Percentiles rank a stretch among this genome's conserved stretches.
These are phyloP conservation scores for Cephus pygmeus DNA, from an alignment of 2,888 invertebrate genomes.

Conservation along the genomic window DNA sequence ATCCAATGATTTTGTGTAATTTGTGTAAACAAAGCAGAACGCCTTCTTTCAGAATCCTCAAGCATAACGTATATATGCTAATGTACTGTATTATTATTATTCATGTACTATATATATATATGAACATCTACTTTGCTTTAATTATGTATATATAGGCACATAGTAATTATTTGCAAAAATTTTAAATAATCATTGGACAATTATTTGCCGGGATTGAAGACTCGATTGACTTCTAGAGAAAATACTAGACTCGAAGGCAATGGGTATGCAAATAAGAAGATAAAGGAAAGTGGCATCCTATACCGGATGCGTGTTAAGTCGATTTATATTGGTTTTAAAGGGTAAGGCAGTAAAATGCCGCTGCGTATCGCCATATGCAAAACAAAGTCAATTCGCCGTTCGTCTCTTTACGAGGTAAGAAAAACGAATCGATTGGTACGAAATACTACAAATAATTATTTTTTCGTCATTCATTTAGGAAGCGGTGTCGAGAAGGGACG, in stretches of 20 bases:
- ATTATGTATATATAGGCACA: neutral
- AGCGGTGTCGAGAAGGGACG: slow-evolving; percentile 63
- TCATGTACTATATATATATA: neutral
- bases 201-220: neutral
- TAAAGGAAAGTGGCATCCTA: neutral
- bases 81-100: neutral
- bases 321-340: neutral
- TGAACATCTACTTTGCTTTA: neutral
- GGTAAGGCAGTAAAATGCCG: neutral
- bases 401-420: neutral
- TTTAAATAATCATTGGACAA: neutral
- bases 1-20: neutral
- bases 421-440: slow-evolving; percentile 10
- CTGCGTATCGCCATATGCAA: neutral
- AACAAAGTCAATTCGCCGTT: neutral
- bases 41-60: neutral
- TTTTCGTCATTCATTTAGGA: slow-evolving; percentile 32
- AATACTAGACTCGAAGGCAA: neutral
- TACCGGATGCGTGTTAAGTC: neutral
- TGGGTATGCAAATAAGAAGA: neutral
- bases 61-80: neutral
- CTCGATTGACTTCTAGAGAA: neutral
- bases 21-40: neutral
- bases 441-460: slow-evolving; percentile 4
- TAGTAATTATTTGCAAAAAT: neutral